Percentiles rank a stretch among this genome's conserved stretches.
phyloP scores from a whole-genome alignment of 2,888 invertebrate species.

The Nomada flava region DNA sequence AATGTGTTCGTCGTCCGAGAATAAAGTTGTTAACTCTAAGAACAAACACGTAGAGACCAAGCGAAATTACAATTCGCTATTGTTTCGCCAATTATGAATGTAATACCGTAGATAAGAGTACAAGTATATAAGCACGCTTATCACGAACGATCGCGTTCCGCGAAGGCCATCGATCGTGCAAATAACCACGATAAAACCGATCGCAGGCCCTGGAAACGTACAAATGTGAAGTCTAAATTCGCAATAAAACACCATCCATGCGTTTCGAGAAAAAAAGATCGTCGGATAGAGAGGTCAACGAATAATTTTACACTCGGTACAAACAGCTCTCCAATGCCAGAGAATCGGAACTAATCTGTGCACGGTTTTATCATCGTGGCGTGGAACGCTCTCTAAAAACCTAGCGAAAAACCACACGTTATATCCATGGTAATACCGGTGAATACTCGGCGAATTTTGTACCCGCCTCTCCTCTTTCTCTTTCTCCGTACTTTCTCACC shows the following conservation, averaged over 20 bases:
- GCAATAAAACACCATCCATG: slow-evolving; percentile 6
- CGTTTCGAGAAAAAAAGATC: not conserved
- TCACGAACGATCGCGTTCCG: not conserved
- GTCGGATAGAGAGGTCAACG: slow-evolving; percentile 18
- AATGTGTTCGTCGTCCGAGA: slow-evolving; percentile 13
- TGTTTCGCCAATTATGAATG: slow-evolving; percentile 24
- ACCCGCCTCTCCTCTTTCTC: slow-evolving; percentile 33
- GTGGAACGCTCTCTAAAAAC: slow-evolving; percentile 59
- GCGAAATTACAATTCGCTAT: slow-evolving; percentile 27
- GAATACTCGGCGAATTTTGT: slow-evolving; percentile 69
- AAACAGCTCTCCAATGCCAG: slow-evolving; percentile 26
- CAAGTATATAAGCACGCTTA: slow-evolving; percentile 6
- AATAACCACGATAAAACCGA: slow-evolving; percentile 21
- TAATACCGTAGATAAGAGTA: not conserved
- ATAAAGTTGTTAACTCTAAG: slow-evolving; percentile 21
- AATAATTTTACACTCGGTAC: slow-evolving; percentile 49
- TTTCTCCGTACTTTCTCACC: slow-evolving; percentile 71
- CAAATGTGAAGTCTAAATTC: slow-evolving; percentile 2
- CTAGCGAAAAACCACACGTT: slow-evolving; percentile 66
- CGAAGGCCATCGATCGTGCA: slow-evolving; percentile 23
- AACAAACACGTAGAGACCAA: slow-evolving; percentile 1
- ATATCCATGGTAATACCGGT: slow-evolving; percentile 63
- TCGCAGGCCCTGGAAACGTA: not conserved
- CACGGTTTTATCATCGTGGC: slow-evolving; percentile 51
- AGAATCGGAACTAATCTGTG: slow-evolving; percentile 61